These are phyloP conservation scores for Merodon equestris DNA, from an alignment of 2,888 invertebrate species.

Conservation along the genomic window DNA sequence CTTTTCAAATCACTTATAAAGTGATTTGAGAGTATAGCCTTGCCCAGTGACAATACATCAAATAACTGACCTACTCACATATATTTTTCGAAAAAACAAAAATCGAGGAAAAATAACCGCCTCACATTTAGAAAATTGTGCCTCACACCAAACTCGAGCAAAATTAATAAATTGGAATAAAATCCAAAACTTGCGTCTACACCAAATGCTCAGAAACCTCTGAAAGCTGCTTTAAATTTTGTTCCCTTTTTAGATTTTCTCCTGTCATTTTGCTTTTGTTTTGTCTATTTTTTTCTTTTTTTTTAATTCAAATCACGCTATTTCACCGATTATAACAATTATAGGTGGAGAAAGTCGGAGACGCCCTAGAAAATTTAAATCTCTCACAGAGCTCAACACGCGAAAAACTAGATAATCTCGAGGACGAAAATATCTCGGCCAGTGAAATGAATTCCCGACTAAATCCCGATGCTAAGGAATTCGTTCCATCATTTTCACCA, in stretches of 20 bases:
- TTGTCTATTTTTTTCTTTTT: conserved; percentile 11
- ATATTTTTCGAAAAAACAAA: no score
- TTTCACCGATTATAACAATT: conserved; percentile 5
- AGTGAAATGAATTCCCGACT: conserved; percentile 86
- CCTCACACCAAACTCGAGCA: no score
- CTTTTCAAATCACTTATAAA: no score
- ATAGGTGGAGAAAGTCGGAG: conserved; percentile 39
- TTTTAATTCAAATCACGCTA: conserved; percentile 19
- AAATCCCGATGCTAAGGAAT: conserved; percentile 92
- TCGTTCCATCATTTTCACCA: conserved; percentile 82
- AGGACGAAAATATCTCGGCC: conserved; percentile 54
- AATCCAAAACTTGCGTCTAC: no score
- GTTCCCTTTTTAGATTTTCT: conserved; percentile 15
- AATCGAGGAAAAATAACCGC: no score
- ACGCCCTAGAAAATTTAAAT: conserved; percentile 41
- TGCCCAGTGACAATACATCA: no score
- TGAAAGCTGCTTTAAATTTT: conserved; percentile 23
- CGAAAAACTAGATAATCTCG: conserved; percentile 54
- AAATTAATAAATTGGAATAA: no score
- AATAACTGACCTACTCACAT: no score
- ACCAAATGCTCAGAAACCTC: conserved; percentile 31
- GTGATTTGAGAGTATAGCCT: not conserved
- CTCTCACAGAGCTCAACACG: conserved; percentile 62
- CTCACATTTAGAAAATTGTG: no score
- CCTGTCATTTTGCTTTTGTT: conserved; percentile 35